Base-by-base conservation (phyloP, 1,140 invertebrate species). In the Littorina saxatilis region DNA sequence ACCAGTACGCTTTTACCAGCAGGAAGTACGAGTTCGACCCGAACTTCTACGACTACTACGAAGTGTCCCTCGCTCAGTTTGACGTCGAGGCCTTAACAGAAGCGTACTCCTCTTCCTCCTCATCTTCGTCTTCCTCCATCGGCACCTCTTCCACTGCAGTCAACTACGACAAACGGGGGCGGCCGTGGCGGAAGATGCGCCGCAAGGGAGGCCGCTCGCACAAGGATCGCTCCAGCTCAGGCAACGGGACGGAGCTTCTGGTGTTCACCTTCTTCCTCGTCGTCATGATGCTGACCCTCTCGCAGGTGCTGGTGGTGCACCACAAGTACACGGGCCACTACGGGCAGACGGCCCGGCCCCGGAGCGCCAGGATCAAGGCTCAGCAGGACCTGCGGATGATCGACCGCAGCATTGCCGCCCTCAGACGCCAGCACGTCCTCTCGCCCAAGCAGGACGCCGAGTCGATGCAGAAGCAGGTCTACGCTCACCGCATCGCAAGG, bases 221-320 rank as follows among this genome's bases (percentile, higher is more conserved):
- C 1, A 61, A 61, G 37, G 55, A 58, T 9, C 29, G 76, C 55
- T 37, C 55, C 76, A 47, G 73, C n/a, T 47, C n/a, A 0, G 70
- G 70, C 20, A 68, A 68, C 9, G 74, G 74, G 20, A 78, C 55
- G 35, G 82, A 83, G 61, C 47, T 83, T 37, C 39, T 83, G 32
- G 75, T 83, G 35, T 58, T 83, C 32, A 76, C 79, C 0, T 47
- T 83, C 47, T 81, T 75, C 72, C 13, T 84, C 7, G 77, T 82
- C 23, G 58, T 84, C 7, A 78, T 82, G 20, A 81, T 84, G 80
- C 78, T 84, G 35, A 84, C 83, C 7, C 61, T 84, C 40, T 84
- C 83, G 27, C 83, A 84, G 77, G 81, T 84, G n/a, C 77, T 84
- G 40, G 80, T 84, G 29, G 83, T 84, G 13, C 83, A 84, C 52